phyloP scores from a whole-genome alignment of 2,888 invertebrate species.

The Carcina quercana region DNA sequence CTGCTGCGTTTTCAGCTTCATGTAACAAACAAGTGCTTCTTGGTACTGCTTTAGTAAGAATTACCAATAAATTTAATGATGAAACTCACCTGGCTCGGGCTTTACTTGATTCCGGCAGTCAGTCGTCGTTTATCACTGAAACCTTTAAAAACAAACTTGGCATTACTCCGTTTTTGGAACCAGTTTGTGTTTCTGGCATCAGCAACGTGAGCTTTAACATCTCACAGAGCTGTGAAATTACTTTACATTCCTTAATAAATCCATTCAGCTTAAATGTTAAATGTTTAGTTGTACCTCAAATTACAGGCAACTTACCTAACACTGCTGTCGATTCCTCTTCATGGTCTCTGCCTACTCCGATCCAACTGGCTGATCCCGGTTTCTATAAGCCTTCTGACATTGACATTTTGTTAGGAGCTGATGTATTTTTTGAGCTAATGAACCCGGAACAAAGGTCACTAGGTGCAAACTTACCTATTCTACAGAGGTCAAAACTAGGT shows the following conservation, averaged over 20 bases:
- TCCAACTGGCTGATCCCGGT: conserved; percentile 14
- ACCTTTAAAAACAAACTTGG: not conserved
- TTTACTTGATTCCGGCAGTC: conserved; percentile 4
- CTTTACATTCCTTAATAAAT: conserved; percentile 4
- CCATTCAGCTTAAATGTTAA: conserved; percentile 1
- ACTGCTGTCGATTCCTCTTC: conserved; percentile 1
- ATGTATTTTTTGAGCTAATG: conserved; percentile 15
- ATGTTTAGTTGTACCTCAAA: conserved; percentile 11
- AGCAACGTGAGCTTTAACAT: conserved; percentile 6
- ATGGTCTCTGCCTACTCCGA: conserved; percentile 7
- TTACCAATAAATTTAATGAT: not conserved
- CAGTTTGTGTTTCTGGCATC: conserved; percentile 6
- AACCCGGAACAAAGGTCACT: conserved; percentile 5
- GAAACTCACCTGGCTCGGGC: not conserved
- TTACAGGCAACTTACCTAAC: conserved; percentile 13
- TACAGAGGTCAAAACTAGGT: conserved; percentile 13
- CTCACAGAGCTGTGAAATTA: conserved; percentile 4
- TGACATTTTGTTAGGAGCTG: conserved; percentile 15
- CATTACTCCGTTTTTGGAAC: no score
- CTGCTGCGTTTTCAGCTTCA: not conserved
- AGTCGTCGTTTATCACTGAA: conserved; percentile 5
- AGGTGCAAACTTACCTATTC: conserved; percentile 10
- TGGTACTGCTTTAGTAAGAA: not conserved
- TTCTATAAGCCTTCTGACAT: conserved; percentile 13
- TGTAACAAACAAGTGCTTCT: conserved; percentile 1